Conservation (phyloP, 2,797 vertebrate genomes). For the Betta splendens region DNA sequence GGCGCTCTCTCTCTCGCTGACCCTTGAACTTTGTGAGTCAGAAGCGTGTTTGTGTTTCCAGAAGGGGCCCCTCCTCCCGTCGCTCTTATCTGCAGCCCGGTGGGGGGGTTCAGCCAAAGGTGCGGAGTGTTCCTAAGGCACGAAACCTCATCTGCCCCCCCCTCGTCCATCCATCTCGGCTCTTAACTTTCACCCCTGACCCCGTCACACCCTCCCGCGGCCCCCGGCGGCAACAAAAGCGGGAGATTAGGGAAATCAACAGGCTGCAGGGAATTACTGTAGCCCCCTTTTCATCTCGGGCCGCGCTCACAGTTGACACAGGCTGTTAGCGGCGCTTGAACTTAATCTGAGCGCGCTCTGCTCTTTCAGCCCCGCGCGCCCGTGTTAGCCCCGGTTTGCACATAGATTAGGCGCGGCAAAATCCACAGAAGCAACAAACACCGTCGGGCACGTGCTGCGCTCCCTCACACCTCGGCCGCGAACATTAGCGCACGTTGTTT, state of each 20-base stretch:
- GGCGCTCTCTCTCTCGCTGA: conserved; percentile 57
- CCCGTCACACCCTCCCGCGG: conserved; percentile 75
- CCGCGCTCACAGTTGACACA: conserved; percentile 74
- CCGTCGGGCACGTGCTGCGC: not conserved
- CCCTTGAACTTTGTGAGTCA: conserved; percentile 59
- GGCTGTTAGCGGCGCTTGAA: conserved; percentile 75
- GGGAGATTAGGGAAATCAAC: conserved; percentile 78
- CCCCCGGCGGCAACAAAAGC: conserved; percentile 76
- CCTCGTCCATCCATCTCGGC: conserved; percentile 67
- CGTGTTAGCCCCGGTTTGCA: conserved; percentile 58
- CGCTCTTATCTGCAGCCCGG: conserved; percentile 64
- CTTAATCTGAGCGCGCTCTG: conserved; percentile 72
- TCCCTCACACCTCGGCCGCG: conserved; percentile 19
- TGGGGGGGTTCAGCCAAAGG: conserved; percentile 58
- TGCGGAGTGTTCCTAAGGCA: conserved; percentile 55
- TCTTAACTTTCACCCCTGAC: conserved; percentile 83
- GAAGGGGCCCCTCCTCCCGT: conserved; percentile 44
- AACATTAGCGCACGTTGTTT: too few species aligned
- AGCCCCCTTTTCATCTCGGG: conserved; percentile 70
- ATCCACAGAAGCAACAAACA: conserved; percentile 50
- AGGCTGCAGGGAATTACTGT: conserved; percentile 76
- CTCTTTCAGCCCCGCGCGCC: conserved; percentile 72
- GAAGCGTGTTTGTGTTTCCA: conserved; percentile 72
- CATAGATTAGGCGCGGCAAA: conserved; percentile 58
- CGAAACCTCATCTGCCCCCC: conserved; percentile 71